Evolutionary conservation across 2,113 vertebrate genomes (phyloP), one percentile per base, ranked within the genome.

Genomic region (Passer montanus): DNA sequence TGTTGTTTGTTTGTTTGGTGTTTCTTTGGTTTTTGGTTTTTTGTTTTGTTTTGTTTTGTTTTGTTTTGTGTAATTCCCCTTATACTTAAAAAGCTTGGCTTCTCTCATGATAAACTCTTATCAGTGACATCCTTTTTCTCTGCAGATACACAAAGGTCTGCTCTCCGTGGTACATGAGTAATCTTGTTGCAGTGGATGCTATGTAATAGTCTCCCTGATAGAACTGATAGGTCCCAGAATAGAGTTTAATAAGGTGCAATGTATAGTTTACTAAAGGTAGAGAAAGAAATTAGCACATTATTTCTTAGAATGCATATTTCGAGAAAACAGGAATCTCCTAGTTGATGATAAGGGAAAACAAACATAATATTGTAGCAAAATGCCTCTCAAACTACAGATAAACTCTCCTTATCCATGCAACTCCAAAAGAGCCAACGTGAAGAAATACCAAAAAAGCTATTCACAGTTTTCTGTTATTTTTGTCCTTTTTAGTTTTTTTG

Each of bases 381-480:
- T 72, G 6, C 33, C 11, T 83, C 30, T 49, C 39, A 60, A 44
- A 76, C 30, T 89, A 50, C 35, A 83, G 12, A 59, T 24, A 35
- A 11, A 23, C 8, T 58, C 1, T 64, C 18, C 15, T 68, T 10
- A 80, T 33, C 47, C 37, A 33, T 39, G 37, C 7, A 70, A 64
- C 21, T 63, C 6, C 21, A 22, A 41, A 80, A 35, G 3, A 72
- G 4, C 1, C 2, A 2, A 24, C 1, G 3, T n/a, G 63, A 85
- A 74, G 19, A 59, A 73, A 56, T 33, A 60, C 3, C 4, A 33
- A 43, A 68, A 67, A 47, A 31, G 2, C 17, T 17, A 31, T 70
- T 55, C 9, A 72, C 7, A 72, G 15, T 20, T 59, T 55, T 59
- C 12, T 64, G 9, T 20, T 26, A 20, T 19, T 76, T 89, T 41